Conservation (phyloP, 2,888 invertebrate species). For the Sminthurinus aureus region DNA sequence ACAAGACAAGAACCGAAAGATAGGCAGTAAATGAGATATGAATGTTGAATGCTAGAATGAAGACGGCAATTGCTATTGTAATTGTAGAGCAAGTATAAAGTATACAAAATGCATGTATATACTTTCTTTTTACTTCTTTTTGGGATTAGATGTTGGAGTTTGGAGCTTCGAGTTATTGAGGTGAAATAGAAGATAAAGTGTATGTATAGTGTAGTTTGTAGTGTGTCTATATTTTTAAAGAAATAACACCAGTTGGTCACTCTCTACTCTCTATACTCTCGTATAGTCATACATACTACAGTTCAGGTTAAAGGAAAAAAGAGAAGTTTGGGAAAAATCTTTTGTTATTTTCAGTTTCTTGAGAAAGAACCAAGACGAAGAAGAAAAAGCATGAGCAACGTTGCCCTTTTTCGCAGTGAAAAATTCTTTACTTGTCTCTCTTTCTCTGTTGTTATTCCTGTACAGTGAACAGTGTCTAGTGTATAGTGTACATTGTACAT, state of each 20-base stretch:
- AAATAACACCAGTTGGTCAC: conserved; percentile 14
- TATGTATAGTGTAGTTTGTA: too few species aligned
- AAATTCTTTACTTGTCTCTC: background rate
- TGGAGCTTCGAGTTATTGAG: background rate
- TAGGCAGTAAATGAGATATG: background rate
- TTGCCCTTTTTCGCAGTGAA: conserved; percentile 41
- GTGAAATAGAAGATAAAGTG: background rate
- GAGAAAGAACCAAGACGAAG: background rate
- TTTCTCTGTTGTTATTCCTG: too few species aligned
- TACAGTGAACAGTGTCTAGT: background rate
- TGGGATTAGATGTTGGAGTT: background rate
- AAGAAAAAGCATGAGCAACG: conserved; percentile 19
- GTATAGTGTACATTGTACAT: conserved; percentile 14
- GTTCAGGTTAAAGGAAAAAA: conserved; percentile 10
- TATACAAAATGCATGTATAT: background rate
- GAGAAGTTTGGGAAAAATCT: conserved; percentile 27
- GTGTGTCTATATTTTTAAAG: background rate
- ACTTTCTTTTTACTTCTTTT: conserved; percentile 1
- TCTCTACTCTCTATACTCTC: too few species aligned
- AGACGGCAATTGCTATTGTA: background rate
- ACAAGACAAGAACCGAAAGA: background rate
- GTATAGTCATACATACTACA: too few species aligned
- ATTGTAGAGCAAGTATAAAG: background rate
- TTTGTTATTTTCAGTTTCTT: conserved; percentile 35
- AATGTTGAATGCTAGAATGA: background rate